Percentiles rank a stretch among this genome's conserved stretches.
These are phyloP conservation scores for Aurelia aurita complex sp. Pacific DNA, from an alignment of 30 jellyfish, hydroid and myxozoan species.

Conservation along the genomic window DNA sequence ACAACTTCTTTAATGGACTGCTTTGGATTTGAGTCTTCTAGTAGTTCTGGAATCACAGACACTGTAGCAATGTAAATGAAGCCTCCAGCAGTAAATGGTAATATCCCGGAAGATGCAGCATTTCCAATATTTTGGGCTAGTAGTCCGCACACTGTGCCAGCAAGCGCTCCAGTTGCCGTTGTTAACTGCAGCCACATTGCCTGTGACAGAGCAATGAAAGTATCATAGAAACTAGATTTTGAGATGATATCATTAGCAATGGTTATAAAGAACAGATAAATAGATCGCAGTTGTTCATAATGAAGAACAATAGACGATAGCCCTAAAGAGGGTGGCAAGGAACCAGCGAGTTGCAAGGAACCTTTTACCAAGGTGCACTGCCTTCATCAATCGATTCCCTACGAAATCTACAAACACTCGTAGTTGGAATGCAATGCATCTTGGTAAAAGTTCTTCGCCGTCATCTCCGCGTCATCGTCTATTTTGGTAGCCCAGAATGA, in stretches of 20 bases:
- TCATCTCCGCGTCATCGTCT: too few relatives aligned
- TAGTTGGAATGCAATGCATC: too few relatives aligned
- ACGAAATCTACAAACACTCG: too few relatives aligned
- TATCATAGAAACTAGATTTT: not conserved
- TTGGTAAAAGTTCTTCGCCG: too few relatives aligned
- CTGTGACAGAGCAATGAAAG: constrained; percentile 23
- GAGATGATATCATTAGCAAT: not conserved
- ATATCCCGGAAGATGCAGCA: constrained; percentile 82
- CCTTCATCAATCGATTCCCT: too few relatives aligned
- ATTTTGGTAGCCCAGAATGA: too few relatives aligned
- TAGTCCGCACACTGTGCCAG: constrained; percentile 90
- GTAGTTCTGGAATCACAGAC: constrained; percentile 87
- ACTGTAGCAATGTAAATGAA: constrained; percentile 96
- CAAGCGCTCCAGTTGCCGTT: constrained; percentile 97
- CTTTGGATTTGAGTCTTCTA: constrained; percentile 80
- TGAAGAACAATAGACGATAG: too few relatives aligned
- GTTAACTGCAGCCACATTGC: constrained; percentile 95
- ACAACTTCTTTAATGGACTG: constrained; percentile 85
- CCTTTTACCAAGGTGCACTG: too few relatives aligned
- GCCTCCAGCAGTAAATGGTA: constrained; percentile 98
- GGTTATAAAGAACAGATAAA: not conserved
- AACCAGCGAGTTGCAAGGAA: too few relatives aligned
- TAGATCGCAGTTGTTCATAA: too few relatives aligned
- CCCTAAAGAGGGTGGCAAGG: too few relatives aligned
- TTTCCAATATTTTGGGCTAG: constrained; percentile 86